Evolutionary conservation across 2,113 vertebrate genomes (phyloP).

Genomic region (Lates calcarifer): DNA sequence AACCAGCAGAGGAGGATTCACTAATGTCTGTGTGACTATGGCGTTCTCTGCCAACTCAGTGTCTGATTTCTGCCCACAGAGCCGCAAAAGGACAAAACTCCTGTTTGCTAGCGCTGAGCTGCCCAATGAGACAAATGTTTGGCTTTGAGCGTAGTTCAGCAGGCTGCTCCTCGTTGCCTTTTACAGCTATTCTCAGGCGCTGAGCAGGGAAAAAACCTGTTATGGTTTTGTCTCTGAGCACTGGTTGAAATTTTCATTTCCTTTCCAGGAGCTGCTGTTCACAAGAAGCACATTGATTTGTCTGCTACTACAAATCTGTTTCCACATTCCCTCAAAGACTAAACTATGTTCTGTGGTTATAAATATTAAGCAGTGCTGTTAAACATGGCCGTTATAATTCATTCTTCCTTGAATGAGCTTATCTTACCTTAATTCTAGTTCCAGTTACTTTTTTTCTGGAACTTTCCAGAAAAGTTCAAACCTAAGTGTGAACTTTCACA

Average conservation of each 20-base stretch:
- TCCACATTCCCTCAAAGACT: slow-evolving; percentile 3
- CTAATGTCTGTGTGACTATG: neutral
- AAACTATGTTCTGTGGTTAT: neutral
- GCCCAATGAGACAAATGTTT: slow-evolving; percentile 73
- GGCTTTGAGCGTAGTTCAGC: slow-evolving; percentile 48
- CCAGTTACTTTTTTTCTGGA: neutral
- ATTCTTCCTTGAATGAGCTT: neutral
- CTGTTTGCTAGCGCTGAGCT: slow-evolving; percentile 44
- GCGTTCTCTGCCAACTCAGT: slow-evolving; percentile 4
- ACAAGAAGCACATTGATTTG: slow-evolving; percentile 6
- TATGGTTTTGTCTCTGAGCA: slow-evolving; percentile 44
- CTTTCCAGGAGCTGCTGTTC: slow-evolving; percentile 60
- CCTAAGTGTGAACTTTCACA: neutral
- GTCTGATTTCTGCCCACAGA: slow-evolving; percentile 47
- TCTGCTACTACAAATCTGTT: slow-evolving; percentile 16
- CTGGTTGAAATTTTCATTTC: slow-evolving; percentile 50
- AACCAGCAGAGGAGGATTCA: slow-evolving; percentile 36
- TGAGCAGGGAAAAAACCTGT: slow-evolving; percentile 45
- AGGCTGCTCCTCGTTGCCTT: slow-evolving; percentile 76
- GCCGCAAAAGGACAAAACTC: slow-evolving; percentile 77
- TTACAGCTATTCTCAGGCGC: slow-evolving; percentile 76
- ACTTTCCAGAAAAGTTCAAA: neutral
- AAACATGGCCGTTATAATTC: neutral
- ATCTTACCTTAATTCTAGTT: neutral
- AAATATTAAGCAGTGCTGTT: neutral